These are phyloP conservation scores for Rafetus swinhoei DNA, from an alignment of 2,113 vertebrate species.

Conservation along the genomic window DNA sequence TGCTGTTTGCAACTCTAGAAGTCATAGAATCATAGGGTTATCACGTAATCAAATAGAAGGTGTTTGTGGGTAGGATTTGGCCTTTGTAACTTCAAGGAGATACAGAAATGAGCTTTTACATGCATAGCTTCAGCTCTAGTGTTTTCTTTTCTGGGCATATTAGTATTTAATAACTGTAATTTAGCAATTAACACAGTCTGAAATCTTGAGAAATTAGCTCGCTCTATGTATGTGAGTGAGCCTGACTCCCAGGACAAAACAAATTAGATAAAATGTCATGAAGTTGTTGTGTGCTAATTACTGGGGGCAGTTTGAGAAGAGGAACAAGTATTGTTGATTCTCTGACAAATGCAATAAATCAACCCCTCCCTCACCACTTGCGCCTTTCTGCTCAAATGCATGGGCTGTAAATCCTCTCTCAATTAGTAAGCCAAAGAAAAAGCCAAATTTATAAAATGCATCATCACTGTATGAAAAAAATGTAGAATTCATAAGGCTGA, in stretches of 20 bases:
- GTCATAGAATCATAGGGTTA: conserved; percentile 5
- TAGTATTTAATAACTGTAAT: not conserved
- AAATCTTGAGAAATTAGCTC: not conserved
- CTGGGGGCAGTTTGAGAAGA: not conserved
- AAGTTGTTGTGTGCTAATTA: not conserved
- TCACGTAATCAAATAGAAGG: not conserved
- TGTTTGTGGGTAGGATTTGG: not conserved
- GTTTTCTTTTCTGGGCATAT: not conserved
- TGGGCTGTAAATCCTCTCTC: not conserved
- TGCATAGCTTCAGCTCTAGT: not conserved
- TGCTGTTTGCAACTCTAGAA: conserved; percentile 40
- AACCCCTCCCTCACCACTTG: not conserved
- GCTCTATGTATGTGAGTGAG: not conserved
- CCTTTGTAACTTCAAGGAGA: not conserved
- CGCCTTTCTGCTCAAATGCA: not conserved
- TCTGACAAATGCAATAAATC: not conserved
- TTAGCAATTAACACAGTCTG: not conserved
- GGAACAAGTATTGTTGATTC: not conserved
- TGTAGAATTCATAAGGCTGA: not conserved
- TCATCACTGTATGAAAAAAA: not conserved
- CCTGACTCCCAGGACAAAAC: not conserved
- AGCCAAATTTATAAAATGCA: not conserved
- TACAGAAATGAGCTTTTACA: not conserved
- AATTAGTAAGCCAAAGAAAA: not conserved
- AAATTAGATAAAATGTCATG: not conserved